Evolutionary conservation across 2,113 vertebrate genomes (phyloP).

Genomic region (Planiliza haematocheilus): DNA sequence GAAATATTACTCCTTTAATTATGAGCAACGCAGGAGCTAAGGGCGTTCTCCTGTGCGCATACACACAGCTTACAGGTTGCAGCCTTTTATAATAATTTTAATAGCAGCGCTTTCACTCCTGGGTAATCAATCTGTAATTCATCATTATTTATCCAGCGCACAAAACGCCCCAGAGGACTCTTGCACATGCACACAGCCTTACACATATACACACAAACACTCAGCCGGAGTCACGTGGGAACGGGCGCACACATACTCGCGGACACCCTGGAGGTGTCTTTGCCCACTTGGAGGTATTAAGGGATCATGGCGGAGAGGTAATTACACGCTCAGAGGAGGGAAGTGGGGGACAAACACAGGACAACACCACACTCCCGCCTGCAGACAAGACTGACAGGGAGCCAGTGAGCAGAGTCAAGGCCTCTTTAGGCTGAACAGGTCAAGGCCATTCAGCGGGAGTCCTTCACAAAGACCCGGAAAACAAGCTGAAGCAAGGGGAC

Average conservation of each 20-base stretch:
- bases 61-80: slow-evolving; percentile 54
- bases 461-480: not conserved
- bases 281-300: slow-evolving; percentile 69
- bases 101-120: slow-evolving; percentile 74
- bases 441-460: not conserved
- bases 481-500: no score
- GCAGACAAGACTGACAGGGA: slow-evolving; percentile 26
- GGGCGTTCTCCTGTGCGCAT: slow-evolving; percentile 27
- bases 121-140: slow-evolving; percentile 82
- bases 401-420: slow-evolving; percentile 8
- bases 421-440: slow-evolving; percentile 25
- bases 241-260: slow-evolving; percentile 6
- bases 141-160: slow-evolving; percentile 76
- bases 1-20: slow-evolving; percentile 71
- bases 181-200: slow-evolving; percentile 22
- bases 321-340: slow-evolving; percentile 65
- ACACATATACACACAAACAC: slow-evolving; percentile 28
- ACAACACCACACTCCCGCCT: slow-evolving; percentile 19
- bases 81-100: slow-evolving; percentile 74
- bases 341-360: slow-evolving; percentile 52
- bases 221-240: slow-evolving; percentile 34
- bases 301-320: slow-evolving; percentile 69
- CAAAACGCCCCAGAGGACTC: slow-evolving; percentile 64
- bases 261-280: slow-evolving; percentile 57
- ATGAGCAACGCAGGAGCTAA: slow-evolving; percentile 50